phyloP scores from a whole-genome alignment of 2,797 vertebrate genomes.

The Rhynchonycteris naso region DNA sequence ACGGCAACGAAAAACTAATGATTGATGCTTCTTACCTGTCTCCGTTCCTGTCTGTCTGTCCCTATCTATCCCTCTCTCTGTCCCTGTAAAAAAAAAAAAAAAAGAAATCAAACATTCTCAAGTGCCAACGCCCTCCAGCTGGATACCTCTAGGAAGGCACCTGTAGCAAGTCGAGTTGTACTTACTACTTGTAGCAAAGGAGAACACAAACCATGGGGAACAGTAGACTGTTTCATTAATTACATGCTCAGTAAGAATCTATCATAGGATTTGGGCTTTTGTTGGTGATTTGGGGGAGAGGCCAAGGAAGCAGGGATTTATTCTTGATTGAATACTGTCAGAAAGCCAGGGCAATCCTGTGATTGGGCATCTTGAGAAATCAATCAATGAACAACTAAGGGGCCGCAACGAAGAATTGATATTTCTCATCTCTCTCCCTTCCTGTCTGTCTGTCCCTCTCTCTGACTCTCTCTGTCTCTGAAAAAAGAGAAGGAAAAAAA shows the following conservation, averaged over 20 bases:
- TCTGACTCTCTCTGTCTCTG: too few species aligned
- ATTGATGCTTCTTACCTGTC: too few species aligned
- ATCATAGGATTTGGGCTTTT: neutral
- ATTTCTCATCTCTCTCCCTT: too few species aligned
- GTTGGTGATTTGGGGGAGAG: neutral
- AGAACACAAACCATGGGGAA: neutral
- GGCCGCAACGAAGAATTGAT: too few species aligned
- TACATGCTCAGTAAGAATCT: neutral
- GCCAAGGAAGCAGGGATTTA: neutral
- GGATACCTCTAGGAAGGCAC: neutral
- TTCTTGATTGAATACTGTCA: neutral
- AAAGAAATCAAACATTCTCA: neutral
- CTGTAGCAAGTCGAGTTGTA: neutral
- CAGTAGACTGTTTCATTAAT: neutral
- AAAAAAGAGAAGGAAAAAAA: too few species aligned
- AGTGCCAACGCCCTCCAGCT: neutral
- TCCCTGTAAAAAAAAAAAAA: too few species aligned
- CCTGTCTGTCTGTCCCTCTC: too few species aligned
- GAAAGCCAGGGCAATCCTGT: neutral
- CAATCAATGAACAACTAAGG: too few species aligned
- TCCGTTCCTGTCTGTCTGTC: too few species aligned
- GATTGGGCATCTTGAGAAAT: neutral
- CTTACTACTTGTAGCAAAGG: neutral
- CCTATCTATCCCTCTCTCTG: too few species aligned
- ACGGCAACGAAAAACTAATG: too few species aligned